Conservation (phyloP, 2,113 vertebrate species). For the Oenanthe oenanthe region DNA sequence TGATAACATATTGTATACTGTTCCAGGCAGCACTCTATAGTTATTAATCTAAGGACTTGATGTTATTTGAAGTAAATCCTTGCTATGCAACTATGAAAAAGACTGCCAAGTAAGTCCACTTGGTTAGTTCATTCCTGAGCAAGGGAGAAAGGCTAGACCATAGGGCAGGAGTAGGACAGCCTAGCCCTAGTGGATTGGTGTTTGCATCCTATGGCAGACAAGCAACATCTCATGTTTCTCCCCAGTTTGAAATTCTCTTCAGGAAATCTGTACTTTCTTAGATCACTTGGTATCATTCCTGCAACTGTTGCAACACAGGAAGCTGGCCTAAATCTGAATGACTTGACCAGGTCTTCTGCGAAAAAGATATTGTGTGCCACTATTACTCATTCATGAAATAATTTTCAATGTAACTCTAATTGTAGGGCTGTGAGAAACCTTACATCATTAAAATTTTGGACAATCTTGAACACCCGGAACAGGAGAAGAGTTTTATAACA, state of each 20-base stretch:
- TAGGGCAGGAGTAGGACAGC: not conserved
- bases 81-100: not conserved
- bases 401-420: not conserved
- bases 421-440: not conserved
- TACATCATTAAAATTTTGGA: not conserved
- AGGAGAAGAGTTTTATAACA: not conserved
- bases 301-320: constrained; percentile 29
- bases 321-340: not conserved
- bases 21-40: not conserved
- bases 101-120: not conserved
- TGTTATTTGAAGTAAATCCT: not conserved
- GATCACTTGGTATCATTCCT: not conserved
- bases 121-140: not conserved
- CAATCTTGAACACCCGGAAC: not conserved
- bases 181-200: not conserved
- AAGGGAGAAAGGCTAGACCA: not conserved
- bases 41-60: not conserved
- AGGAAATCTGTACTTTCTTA: not conserved
- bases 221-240: constrained; percentile 20
- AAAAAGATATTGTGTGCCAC: not conserved
- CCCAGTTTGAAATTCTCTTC: constrained; percentile 3
- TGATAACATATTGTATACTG: not conserved
- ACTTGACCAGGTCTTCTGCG: constrained; percentile 12
- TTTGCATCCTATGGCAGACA: not conserved
- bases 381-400: not conserved